These are phyloP conservation scores for Bombylius discolor DNA, from an alignment of 2,888 invertebrate species.

Conservation along the genomic window DNA sequence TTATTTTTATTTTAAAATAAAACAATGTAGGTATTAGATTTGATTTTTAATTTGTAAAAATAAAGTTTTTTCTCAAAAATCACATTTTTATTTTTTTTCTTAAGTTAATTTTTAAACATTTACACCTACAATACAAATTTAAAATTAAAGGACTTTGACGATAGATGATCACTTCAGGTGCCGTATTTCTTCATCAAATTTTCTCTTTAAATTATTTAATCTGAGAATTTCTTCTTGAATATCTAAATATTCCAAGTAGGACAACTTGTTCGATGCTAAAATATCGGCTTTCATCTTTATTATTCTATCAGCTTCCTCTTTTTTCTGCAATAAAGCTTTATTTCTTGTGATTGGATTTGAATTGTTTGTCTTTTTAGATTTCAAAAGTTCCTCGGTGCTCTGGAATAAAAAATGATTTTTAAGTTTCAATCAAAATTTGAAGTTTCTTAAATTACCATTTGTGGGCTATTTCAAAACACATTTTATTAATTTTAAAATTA, in stretches of 20 bases:
- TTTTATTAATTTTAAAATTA: too few species aligned
- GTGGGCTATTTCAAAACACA: too few species aligned
- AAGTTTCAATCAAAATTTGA: too few species aligned
- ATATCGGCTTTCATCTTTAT: slow-evolving; percentile 4
- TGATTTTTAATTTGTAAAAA: not conserved
- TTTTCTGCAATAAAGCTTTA: too few species aligned
- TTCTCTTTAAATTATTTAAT: slow-evolving; percentile 1
- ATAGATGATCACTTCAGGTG: not conserved
- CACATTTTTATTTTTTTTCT: not conserved
- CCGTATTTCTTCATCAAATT: not conserved
- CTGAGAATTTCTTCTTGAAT: slow-evolving; percentile 8
- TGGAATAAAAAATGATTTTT: too few species aligned
- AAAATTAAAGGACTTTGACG: not conserved
- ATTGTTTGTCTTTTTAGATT: too few species aligned
- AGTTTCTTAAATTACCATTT: too few species aligned
- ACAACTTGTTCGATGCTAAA: slow-evolving; percentile 1
- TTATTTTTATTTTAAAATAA: not conserved
- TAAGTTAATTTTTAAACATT: not conserved
- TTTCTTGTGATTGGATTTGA: too few species aligned
- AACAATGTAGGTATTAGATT: not conserved
- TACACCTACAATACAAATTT: too few species aligned
- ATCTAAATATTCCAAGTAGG: slow-evolving; percentile 11
- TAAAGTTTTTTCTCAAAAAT: too few species aligned
- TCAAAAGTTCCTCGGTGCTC: too few species aligned
- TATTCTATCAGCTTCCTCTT: not conserved